Evolutionary conservation across 1,140 invertebrate genomes (phyloP).

Genomic region (Magallana angulata): DNA sequence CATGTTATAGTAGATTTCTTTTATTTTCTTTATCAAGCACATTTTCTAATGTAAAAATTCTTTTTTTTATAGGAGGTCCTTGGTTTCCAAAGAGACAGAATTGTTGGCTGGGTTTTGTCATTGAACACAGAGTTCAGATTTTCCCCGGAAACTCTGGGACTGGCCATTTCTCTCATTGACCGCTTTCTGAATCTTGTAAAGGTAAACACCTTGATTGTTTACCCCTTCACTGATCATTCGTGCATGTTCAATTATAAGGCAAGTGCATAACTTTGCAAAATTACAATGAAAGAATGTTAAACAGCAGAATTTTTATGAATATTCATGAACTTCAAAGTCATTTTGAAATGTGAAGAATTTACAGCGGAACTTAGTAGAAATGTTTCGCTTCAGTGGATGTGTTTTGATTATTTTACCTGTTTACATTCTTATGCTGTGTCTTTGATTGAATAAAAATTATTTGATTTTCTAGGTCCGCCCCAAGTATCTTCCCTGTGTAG

Average conservation of each 20-base stretch:
- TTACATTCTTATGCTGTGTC: not conserved
- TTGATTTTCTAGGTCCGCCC: constrained; percentile 73
- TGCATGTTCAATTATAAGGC: not conserved
- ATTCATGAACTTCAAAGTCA: not conserved
- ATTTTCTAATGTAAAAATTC: not conserved
- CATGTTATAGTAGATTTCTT: too few relatives aligned
- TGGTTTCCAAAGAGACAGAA: constrained; percentile 72
- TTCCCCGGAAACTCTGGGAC: constrained; percentile 76
- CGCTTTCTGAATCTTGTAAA: constrained; percentile 76
- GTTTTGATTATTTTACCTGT: not conserved
- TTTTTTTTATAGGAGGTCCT: constrained; percentile 65
- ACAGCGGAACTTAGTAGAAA: too few relatives aligned
- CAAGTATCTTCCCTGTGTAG: constrained; percentile 78
- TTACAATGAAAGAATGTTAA: not conserved
- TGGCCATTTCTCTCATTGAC: constrained; percentile 74
- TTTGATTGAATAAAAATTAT: not conserved
- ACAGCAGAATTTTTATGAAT: not conserved
- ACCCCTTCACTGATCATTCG: not conserved
- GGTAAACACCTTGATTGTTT: constrained; percentile 60
- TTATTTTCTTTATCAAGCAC: too few relatives aligned
- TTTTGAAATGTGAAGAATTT: not conserved
- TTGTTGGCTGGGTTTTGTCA: constrained; percentile 71
- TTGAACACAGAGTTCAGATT: constrained; percentile 74
- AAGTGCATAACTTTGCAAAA: not conserved
- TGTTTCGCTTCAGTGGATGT: not conserved